These are phyloP conservation scores for Anthoscopus minutus DNA, from an alignment of 2,113 vertebrate species.

Conservation along the genomic window DNA sequence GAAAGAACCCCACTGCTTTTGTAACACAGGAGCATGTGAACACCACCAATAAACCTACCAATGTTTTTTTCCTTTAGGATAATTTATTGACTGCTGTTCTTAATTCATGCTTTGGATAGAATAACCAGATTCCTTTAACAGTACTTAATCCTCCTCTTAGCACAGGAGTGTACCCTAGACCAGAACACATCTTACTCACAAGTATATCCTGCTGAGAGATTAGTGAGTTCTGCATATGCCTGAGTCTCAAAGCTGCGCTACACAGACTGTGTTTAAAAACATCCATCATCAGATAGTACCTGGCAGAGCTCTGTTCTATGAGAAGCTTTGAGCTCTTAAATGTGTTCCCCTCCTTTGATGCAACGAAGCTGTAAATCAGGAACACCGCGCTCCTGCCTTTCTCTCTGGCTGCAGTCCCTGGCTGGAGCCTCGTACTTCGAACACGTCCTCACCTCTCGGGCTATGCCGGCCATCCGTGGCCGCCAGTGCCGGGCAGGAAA, in stretches of 20 bases:
- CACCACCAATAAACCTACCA: not conserved
- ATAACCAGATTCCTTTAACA: slow-evolving; percentile 31
- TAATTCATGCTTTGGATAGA: slow-evolving; percentile 34
- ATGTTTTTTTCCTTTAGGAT: not conserved
- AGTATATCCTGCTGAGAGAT: slow-evolving; percentile 12
- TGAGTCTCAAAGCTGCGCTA: not conserved
- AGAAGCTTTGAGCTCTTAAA: slow-evolving; percentile 3
- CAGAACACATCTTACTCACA: slow-evolving; percentile 17
- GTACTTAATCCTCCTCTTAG: slow-evolving; percentile 26
- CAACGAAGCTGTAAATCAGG: slow-evolving; percentile 5
- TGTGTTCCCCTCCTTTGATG: not conserved
- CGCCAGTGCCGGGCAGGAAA: rapidly evolving
- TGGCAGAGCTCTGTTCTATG: not conserved
- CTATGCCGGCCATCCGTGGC: not conserved
- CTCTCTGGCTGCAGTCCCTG: not conserved
- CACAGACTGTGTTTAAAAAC: not conserved
- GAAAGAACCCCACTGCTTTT: not conserved
- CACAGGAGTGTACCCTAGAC: not conserved
- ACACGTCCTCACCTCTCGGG: not conserved
- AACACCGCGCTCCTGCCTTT: not conserved
- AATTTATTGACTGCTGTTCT: not conserved
- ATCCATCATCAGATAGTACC: slow-evolving; percentile 4
- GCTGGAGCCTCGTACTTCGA: not conserved
- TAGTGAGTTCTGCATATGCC: slow-evolving; percentile 1
- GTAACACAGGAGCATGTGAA: not conserved